Conservation (phyloP, 2,888 invertebrate species). For the Exocentrus adspersus region DNA sequence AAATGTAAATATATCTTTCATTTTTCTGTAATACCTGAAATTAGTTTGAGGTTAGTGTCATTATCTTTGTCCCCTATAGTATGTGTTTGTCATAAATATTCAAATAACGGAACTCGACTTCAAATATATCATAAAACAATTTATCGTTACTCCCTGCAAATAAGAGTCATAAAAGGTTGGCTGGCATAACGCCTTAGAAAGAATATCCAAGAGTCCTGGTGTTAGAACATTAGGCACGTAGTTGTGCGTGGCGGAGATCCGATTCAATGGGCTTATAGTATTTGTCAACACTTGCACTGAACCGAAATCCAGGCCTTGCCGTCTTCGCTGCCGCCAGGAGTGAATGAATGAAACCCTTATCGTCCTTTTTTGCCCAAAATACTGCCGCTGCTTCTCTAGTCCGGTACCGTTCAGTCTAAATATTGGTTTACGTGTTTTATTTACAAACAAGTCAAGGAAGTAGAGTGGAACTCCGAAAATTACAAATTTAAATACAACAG, state of each 20-base stretch:
- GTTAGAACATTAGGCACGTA: slow-evolving; percentile 42
- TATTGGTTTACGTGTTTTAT: too few relatives aligned
- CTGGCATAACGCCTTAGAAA: slow-evolving; percentile 22
- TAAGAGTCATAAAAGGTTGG: slow-evolving; percentile 24
- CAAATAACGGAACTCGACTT: slow-evolving; percentile 15
- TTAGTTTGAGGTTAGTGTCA: too few relatives aligned
- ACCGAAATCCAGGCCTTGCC: slow-evolving; percentile 30
- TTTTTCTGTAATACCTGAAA: too few relatives aligned
- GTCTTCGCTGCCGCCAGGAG: slow-evolving; percentile 25
- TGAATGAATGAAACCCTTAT: slow-evolving; percentile 51
- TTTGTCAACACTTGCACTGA: slow-evolving; percentile 48
- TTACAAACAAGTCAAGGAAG: too few relatives aligned
- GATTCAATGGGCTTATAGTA: slow-evolving; percentile 42
- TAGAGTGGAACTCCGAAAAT: too few relatives aligned
- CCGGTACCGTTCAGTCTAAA: slow-evolving; percentile 17
- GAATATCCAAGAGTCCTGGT: slow-evolving; percentile 27
- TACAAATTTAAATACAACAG: too few relatives aligned
- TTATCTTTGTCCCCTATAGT: too few relatives aligned
- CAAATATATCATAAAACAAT: slow-evolving; percentile 13
- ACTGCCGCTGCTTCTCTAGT: slow-evolving; percentile 8
- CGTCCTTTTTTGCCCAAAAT: slow-evolving; percentile 48
- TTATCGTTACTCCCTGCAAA: slow-evolving; percentile 18
- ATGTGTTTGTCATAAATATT: too few relatives aligned
- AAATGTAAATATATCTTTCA: too few relatives aligned
- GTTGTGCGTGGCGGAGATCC: slow-evolving; percentile 41